Evolutionary conservation across 2,888 invertebrate genomes (phyloP).

Genomic region (Agrochola macilenta): DNA sequence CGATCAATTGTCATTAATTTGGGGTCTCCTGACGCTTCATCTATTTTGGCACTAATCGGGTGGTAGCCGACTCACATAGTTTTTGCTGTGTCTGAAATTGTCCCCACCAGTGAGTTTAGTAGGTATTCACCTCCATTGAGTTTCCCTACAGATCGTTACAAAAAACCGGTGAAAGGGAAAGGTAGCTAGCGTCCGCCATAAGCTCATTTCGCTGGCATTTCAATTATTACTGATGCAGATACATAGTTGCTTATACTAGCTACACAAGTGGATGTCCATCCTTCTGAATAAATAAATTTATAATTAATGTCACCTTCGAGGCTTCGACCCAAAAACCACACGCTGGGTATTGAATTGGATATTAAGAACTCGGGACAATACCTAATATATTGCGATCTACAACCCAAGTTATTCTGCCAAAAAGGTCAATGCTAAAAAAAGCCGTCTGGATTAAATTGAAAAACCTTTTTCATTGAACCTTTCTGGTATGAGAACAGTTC

Average conservation of each 20-base stretch:
- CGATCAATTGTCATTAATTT: too few relatives aligned
- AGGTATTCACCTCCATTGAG: not conserved
- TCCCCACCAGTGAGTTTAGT: not conserved
- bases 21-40: too few relatives aligned
- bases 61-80: not conserved
- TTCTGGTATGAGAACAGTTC: slow-evolving; percentile 18
- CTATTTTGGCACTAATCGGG: not conserved
- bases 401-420: slow-evolving; percentile 5
- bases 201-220: slow-evolving; percentile 17
- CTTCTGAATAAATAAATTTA: not conserved
- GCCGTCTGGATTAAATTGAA: slow-evolving; percentile 20
- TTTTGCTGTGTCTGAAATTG: not conserved
- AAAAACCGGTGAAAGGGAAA: slow-evolving; percentile 45
- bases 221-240: slow-evolving; percentile 9
- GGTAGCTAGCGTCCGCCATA: slow-evolving; percentile 23
- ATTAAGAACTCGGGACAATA: slow-evolving; percentile 3
- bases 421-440: slow-evolving; percentile 12
- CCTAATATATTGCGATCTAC: not conserved
- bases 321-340: not conserved
- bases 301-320: slow-evolving; percentile 16
- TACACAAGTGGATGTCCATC: not conserved
- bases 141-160: slow-evolving; percentile 33
- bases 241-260: slow-evolving; percentile 16
- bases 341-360: not conserved
- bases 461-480: slow-evolving; percentile 33